Evolutionary conservation across 2,113 vertebrate species (phyloP), one percentile per base, ranked within the genome.

Genomic region (Psettodes erumei): DNA sequence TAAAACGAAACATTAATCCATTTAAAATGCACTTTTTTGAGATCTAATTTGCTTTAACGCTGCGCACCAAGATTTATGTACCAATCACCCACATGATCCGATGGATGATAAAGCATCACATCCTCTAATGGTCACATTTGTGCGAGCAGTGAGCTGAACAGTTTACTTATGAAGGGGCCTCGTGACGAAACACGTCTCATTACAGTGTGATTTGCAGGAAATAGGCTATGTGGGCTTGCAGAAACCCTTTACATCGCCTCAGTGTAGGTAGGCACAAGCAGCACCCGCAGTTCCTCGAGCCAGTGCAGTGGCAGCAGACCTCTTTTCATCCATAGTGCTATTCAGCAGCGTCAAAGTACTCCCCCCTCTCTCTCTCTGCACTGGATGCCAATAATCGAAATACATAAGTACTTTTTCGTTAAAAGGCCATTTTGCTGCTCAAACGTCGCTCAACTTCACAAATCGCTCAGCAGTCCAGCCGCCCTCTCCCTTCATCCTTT

Each of bases 251-350:
- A 61, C 64, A 28, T 15, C 47, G 82, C 53, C 67, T 84, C 80
- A 27, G 85, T 84, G 82, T 80, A 83, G 84, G 80, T 84, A 70
- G 45, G 64, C 28, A 71, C 19, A 50, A 28, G 61, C 75, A 56
- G 56, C 81, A 86, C 58, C 87, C 73, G 82, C 86, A 85, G 75
- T 82, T 86, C 70, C 72, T 75, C 66, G 50, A 84, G 78, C 72
- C 75, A 77, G 82, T 88, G 87, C 89, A 84, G 81, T 33, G 72
- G 79, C 67, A 86, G 61, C 77, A 79, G 81, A 84, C 86, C 79
- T 70, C 77, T 75, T 78, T 74, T 58, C 50, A 55, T 75, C 77
- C 82, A 75, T n/a, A 50, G 38, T 51, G 62, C 70, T 77, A 59
- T 77, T 82, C 76, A 72, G 76, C 68, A 56, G 76, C 38, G 30